Evolutionary conservation across 2,113 vertebrate species (phyloP).

Genomic region (Nibea coibor): DNA sequence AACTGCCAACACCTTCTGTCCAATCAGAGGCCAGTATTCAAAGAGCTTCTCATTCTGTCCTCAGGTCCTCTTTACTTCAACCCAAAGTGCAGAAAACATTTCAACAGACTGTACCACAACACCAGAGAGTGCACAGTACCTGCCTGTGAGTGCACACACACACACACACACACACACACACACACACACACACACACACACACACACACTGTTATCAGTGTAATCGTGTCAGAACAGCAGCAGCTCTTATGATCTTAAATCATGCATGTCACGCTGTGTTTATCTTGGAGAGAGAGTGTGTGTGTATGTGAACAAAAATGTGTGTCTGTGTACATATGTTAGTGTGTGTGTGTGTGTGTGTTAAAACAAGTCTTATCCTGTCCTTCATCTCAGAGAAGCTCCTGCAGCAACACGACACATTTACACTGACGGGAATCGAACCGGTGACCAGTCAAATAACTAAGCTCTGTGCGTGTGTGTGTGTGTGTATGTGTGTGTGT

Average conservation of each 20-base stretch:
- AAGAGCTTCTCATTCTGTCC: not conserved
- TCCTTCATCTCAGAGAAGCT: slow-evolving; percentile 10
- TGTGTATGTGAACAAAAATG: not conserved
- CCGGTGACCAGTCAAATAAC: not conserved
- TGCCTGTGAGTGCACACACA: slow-evolving; percentile 87
- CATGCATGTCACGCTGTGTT: slow-evolving; percentile 9
- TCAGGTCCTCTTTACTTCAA: slow-evolving; percentile 93
- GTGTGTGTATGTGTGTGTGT: not conserved
- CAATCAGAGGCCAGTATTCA: slow-evolving; percentile 16
- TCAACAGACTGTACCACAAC: slow-evolving; percentile 93
- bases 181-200: not conserved
- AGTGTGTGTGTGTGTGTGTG: slow-evolving; percentile 18
- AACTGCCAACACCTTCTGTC: not conserved
- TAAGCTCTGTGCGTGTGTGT: not conserved
- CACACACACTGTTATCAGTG: slow-evolving; percentile 2
- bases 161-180: slow-evolving; percentile 13
- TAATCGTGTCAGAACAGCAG: slow-evolving; percentile 23
- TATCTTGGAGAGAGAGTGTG: slow-evolving; percentile 1
- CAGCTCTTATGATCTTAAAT: slow-evolving; percentile 13
- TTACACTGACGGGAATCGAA: slow-evolving; percentile 16
- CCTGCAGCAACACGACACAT: slow-evolving; percentile 21
- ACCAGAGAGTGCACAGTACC: slow-evolving; percentile 94
- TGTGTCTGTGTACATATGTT: not conserved
- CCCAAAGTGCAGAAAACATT: slow-evolving; percentile 94
- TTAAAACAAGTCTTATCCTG: slow-evolving; percentile 58